phyloP scores from a whole-genome alignment of 2,888 invertebrate genomes.

The Druceiella hillmani region DNA sequence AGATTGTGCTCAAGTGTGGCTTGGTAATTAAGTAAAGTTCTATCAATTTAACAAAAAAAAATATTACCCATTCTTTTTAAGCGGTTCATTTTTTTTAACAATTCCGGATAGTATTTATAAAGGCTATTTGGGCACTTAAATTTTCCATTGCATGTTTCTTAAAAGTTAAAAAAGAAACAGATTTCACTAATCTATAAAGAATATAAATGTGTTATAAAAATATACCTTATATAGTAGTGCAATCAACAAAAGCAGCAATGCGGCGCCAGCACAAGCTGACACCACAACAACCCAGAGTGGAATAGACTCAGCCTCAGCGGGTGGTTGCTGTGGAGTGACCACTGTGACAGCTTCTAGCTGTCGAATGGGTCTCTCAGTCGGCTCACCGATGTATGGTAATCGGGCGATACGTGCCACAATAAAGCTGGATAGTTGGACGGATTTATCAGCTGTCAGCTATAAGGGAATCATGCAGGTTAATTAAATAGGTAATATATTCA shows the following conservation, averaged over 20 bases:
- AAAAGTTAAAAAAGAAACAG: too few species aligned
- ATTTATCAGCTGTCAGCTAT: conserved; percentile 19
- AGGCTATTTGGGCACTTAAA: too few species aligned
- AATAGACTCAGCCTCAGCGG: conserved; percentile 61
- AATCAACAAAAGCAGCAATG: conserved; percentile 72
- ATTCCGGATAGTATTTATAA: too few species aligned
- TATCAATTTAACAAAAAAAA: too few species aligned
- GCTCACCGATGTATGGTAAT: conserved; percentile 65
- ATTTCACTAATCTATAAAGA: conserved; percentile 3
- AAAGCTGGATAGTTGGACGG: conserved; percentile 71
- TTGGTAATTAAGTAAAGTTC: too few species aligned
- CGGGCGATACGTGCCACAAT: conserved; percentile 66
- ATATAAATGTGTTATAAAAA: conserved; percentile 2
- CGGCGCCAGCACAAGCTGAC: conserved; percentile 75
- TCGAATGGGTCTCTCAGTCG: conserved; percentile 54
- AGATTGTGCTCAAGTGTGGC: too few species aligned
- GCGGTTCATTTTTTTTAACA: too few species aligned
- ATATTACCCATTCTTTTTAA: too few species aligned
- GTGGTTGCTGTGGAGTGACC: conserved; percentile 60
- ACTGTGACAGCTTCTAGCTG: conserved; percentile 68
- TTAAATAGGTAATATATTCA: too few species aligned
- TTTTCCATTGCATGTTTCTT: too few species aligned
- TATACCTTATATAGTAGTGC: conserved; percentile 76
- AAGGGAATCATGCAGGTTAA: too few species aligned
- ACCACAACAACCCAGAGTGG: conserved; percentile 85